Evolutionary conservation across 2,113 vertebrate genomes (phyloP).

Genomic region (Petrocephalus zakoni): DNA sequence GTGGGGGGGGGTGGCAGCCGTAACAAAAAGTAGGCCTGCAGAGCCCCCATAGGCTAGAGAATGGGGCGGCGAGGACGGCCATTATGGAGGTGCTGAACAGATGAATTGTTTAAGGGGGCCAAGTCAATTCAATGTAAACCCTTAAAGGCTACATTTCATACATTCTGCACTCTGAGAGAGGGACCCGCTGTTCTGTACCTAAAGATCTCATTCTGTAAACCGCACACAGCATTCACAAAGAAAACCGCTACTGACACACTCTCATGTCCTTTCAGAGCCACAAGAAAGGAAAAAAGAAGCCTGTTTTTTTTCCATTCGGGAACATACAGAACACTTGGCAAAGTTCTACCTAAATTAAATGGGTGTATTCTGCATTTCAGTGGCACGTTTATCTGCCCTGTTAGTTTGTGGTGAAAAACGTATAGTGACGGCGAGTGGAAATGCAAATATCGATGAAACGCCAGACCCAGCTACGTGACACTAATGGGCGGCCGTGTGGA

Average conservation of each 20-base stretch:
- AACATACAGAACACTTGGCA: not conserved
- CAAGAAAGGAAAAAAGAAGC: not conserved
- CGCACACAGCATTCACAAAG: not conserved
- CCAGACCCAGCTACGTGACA: not conserved
- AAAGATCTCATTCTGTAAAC: conserved; percentile 28
- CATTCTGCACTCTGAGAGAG: conserved; percentile 34
- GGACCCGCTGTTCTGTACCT: conserved; percentile 34
- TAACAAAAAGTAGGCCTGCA: conserved; percentile 35
- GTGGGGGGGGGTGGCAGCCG: not conserved
- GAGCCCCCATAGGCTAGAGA: conserved; percentile 18
- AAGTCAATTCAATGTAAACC: conserved; percentile 31
- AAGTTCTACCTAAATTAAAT: not conserved
- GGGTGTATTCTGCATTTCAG: not conserved
- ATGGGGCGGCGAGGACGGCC: conserved; percentile 31
- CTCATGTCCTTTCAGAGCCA: not conserved
- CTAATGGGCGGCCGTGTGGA: not conserved
- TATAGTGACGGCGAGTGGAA: not conserved
- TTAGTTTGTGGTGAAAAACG: not conserved
- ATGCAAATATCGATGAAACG: not conserved
- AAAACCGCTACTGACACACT: not conserved
- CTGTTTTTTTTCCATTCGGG: not conserved
- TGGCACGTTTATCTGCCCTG: not conserved
- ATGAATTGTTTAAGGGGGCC: conserved; percentile 54
- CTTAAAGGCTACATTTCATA: conserved; percentile 40
- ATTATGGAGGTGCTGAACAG: conserved; percentile 47